Base-by-base conservation (phyloP, 1,140 invertebrate genomes). In the Proctacanthus coquilletti region DNA sequence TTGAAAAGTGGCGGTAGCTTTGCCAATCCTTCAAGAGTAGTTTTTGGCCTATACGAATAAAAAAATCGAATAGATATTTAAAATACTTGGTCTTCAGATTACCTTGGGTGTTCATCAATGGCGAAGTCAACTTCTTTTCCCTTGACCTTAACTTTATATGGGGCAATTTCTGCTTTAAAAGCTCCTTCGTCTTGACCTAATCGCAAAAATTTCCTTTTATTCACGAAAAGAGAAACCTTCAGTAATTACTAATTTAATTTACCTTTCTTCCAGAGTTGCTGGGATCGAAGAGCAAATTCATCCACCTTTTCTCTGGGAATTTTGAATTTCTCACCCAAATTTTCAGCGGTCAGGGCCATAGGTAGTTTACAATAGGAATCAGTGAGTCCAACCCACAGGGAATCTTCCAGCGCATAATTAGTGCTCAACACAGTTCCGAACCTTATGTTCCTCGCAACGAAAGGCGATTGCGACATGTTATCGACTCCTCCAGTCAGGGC, bases 321-420 rank as follows among this genome's bases (percentile, higher is more conserved):
- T 21, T 80, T 78, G 55, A 84, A 96, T 54, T 97, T 80, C 15
- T 75, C 84, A 3, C 88, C 94, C 21, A 99, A 67, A 60, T 98
- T 98, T 66, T 98, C 95, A 8, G 95, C 95, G 2, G 95, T 98
- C 42, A 94, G 62, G 5, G 85, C 95, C 95, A 98, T 98, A 0
- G 92, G 84, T 14, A 89, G 69, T 48, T 88, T 84, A 53, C 86
- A 89, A 54, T 93, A 80, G 0, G 74, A 72, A 59, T 98, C 95
- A 0, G 80, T 80, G 1, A 98, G 67, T 3, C 86, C 84, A n/a
- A 76, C 64, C 94, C 93, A 98, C 6, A 98, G 61, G 1, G 74
- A 70, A 65, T 98, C 94, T 66, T 98, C 92, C 41, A 97, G 72
- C 46, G 83, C 66, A 41, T 81, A 71, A 39, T 75, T 76, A 27